A percentile compares a stretch with the other conserved stretches of the same genome.
These are phyloP conservation scores for Tangara arthus DNA, from an alignment of 2,797 vertebrate species.

Conservation along the genomic window DNA sequence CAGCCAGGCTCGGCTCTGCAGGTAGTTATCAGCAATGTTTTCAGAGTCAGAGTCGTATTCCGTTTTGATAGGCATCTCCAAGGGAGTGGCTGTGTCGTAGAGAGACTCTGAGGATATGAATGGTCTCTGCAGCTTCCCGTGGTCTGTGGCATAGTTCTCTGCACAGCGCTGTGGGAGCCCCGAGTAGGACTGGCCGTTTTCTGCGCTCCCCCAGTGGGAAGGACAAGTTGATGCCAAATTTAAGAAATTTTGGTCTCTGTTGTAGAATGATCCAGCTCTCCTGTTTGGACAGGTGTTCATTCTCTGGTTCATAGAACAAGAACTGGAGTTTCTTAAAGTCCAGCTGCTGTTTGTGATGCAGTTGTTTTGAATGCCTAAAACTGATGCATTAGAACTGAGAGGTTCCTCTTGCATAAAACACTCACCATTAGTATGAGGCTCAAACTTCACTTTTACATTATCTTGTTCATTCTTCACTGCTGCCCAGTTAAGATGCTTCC, in stretches of 20 bases:
- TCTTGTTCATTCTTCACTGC: constrained; percentile 72
- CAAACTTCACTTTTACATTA: constrained; percentile 76
- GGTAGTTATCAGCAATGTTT: constrained; percentile 72
- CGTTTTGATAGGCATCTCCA: constrained; percentile 86
- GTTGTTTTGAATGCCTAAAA: constrained; percentile 75
- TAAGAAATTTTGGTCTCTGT: constrained; percentile 75
- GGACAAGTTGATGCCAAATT: constrained; percentile 77
- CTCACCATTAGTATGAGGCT: constrained; percentile 60
- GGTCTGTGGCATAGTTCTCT: constrained; percentile 76
- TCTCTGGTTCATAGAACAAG: constrained; percentile 68
- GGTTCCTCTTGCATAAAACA: constrained; percentile 77
- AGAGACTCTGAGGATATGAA: constrained; percentile 64
- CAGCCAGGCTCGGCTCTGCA: constrained; percentile 75
- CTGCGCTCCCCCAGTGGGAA: constrained; percentile 71
- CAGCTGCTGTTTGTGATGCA: constrained; percentile 67
- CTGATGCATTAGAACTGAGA: constrained; percentile 77
- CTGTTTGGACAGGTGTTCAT: constrained; percentile 64
- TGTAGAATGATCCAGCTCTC: constrained; percentile 72
- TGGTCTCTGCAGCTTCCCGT: constrained; percentile 78
- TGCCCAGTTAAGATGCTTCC: constrained; percentile 81
- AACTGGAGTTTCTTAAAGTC: constrained; percentile 71
- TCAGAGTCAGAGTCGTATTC: constrained; percentile 90
- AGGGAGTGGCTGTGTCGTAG: constrained; percentile 74
- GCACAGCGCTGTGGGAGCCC: constrained; percentile 72
- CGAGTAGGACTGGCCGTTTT: constrained; percentile 75